Conservation (phyloP, 1,140 invertebrate genomes). For the Drosophila bifasciata region DNA sequence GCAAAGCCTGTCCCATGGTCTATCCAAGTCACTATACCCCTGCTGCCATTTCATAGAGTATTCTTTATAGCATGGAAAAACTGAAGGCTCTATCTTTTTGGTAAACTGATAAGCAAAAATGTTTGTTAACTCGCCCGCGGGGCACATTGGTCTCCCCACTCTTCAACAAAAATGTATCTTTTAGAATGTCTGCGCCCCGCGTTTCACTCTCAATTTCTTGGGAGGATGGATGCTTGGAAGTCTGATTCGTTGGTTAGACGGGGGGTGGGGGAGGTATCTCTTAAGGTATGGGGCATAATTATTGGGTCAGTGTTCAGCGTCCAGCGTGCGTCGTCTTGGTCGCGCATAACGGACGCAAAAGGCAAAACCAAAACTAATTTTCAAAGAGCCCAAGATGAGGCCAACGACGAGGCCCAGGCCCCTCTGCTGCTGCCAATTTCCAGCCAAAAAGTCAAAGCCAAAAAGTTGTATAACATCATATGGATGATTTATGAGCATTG, state of each 20-base stretch:
- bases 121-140: conserved; percentile 37
- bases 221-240: conserved; percentile 24
- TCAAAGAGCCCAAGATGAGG: conserved; percentile 25
- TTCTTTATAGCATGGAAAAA: conserved; percentile 42
- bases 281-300: conserved; percentile 56
- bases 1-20: background rate
- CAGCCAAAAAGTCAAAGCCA: conserved; percentile 57
- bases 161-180: conserved; percentile 47
- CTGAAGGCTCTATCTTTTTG: conserved; percentile 15
- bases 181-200: conserved; percentile 52
- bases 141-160: conserved; percentile 13
- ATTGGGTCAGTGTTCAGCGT: conserved; percentile 57
- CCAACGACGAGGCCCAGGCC: conserved; percentile 15
- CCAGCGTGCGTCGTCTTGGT: conserved; percentile 60
- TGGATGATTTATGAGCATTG: conserved; percentile 81
- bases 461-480: conserved; percentile 41
- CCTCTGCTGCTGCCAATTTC: conserved; percentile 68
- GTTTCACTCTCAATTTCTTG: conserved; percentile 79
- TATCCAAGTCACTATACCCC: no score
- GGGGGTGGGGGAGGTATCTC: conserved; percentile 1
- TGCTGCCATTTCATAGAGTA: conserved; percentile 26
- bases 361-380: conserved; percentile 75
- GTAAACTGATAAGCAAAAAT: conserved; percentile 71
- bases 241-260: conserved; percentile 9
- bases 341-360: conserved; percentile 40